These are phyloP conservation scores for Aythya fuligula DNA, from an alignment of 2,797 vertebrate species.

Conservation along the genomic window DNA sequence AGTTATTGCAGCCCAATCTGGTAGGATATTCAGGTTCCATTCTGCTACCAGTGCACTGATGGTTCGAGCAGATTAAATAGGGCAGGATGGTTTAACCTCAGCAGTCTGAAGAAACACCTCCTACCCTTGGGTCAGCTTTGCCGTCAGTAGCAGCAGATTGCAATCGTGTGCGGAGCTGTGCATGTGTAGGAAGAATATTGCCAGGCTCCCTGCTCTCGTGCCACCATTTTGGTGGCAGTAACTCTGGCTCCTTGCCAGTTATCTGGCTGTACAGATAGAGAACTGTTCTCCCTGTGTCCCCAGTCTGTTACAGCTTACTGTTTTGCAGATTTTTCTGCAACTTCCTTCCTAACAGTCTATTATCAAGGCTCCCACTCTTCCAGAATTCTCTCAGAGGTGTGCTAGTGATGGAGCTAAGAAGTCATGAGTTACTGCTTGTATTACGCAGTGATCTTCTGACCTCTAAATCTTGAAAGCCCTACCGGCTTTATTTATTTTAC, in stretches of 20 bases:
- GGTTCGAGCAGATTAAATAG: not conserved
- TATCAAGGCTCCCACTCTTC: not conserved
- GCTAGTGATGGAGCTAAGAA: slow-evolving; percentile 13
- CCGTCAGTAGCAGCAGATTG: not conserved
- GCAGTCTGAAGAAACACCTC: not conserved
- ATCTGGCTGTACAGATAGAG: not conserved
- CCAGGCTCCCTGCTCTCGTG: not conserved
- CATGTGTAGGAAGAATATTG: not conserved
- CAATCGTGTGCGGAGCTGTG: not conserved
- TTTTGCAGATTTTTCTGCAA: not conserved
- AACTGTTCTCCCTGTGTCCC: not conserved
- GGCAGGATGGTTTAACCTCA: not conserved
- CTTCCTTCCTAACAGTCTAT: not conserved
- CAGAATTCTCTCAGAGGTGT: not conserved
- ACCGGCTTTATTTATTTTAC: not conserved
- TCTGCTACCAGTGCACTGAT: not conserved
- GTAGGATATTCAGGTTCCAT: slow-evolving; percentile 53
- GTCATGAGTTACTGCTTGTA: not conserved
- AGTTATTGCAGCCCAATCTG: slow-evolving; percentile 24
- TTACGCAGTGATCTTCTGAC: not conserved
- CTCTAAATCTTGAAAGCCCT: not conserved
- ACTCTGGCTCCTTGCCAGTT: not conserved
- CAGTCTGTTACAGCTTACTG: not conserved
- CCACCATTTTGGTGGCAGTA: not conserved
- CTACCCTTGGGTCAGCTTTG: not conserved